Base-by-base conservation (phyloP, 2,113 vertebrate genomes). In the Periophthalmodon schlosseri region DNA sequence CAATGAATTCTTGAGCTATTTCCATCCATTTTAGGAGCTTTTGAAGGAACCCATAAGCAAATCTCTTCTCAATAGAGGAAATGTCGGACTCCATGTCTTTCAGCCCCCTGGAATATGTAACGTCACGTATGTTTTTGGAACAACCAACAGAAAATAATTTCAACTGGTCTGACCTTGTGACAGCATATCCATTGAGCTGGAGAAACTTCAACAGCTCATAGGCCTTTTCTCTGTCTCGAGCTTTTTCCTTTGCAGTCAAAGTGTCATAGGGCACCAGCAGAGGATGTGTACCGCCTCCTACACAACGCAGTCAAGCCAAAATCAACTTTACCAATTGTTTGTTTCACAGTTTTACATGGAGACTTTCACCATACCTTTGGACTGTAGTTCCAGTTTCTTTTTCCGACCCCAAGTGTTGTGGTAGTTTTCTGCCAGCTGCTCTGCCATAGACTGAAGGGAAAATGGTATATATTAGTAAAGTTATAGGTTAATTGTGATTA, bases 381-480 rank as follows among this genome's bases (percentile, higher is more conserved):
- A 76, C 73, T 97, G 96, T 69, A 97, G 89, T 56, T 97, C 96
- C 77, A 94, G 82, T 77, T 98, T 98, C 83, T 97, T 98, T 92
- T 98, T 98, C 13, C 96, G 92, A 0, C 96, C 96, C 96, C 96
- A 97, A 0, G 96, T 98, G 87, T 98, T 98, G 72, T 98, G 96
- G 72, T 98, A 98, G 83, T 98, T 98, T 87, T 98, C 96, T 0
- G 96, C 96, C 80, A 98, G 88, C 81, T 98, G 96, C 73, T 98
- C 96, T 0, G 96, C 96, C 96, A 98, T 98, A 46, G 96, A 96
- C 96, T 98, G 56, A 64, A 87, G 24, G 73, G 36, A 78, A 39
- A 9, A 12, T 10, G 58, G 21, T 0, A n/a, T 33, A 79, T 2
- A 80, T 47, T 71, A 61, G 12, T 24, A 11, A 80, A 20, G 16